A percentile compares a stretch with the other conserved stretches of the same genome.
Conservation (phyloP, 2,113 vertebrate genomes). For the Dipodomys merriami region DNA sequence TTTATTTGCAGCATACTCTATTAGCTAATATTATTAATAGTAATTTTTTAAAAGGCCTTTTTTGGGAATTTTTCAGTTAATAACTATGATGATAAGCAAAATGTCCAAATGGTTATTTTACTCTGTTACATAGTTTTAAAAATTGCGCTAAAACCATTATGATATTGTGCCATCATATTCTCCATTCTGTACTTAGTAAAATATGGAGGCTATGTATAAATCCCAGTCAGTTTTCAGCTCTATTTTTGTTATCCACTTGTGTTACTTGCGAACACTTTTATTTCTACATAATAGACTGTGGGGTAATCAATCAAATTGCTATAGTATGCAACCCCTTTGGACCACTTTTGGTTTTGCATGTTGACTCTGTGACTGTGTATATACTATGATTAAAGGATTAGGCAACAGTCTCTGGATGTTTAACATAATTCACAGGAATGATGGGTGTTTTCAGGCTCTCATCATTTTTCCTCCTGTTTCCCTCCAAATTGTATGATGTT, state of each 20-base stretch:
- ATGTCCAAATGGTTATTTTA: neutral
- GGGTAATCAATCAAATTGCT: neutral
- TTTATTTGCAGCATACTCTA: neutral
- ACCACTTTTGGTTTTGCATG: too few relatives aligned
- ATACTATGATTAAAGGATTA: neutral
- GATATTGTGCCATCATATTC: neutral
- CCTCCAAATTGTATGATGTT: neutral
- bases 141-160: neutral
- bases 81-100: neutral
- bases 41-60: neutral
- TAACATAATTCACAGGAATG: neutral
- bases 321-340: neutral
- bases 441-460: neutral
- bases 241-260: neutral
- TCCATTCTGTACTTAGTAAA: constrained; percentile 1
- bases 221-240: neutral
- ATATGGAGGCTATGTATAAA: neutral
- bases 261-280: neutral
- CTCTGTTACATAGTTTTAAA: neutral
- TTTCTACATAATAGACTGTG: neutral
- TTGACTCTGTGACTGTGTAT: neutral
- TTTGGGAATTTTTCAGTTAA: neutral
- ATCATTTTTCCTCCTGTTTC: neutral
- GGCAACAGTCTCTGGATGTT: neutral
- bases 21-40: neutral